Base-by-base conservation (phyloP, 2,113 vertebrate species). In the Hypomesus transpacificus region DNA sequence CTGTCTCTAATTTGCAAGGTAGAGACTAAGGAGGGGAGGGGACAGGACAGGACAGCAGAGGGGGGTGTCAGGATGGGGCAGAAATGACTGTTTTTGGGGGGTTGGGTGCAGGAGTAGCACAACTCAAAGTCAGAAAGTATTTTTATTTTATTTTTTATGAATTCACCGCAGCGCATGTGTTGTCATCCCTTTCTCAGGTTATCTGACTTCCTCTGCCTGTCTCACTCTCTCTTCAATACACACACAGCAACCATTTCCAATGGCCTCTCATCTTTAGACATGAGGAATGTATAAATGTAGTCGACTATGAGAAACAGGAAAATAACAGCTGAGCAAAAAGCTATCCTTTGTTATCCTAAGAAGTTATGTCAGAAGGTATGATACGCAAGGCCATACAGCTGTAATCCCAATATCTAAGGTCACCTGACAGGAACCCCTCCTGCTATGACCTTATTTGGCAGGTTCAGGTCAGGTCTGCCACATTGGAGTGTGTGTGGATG, bases 301-400 rank as follows among this genome's bases (percentile, higher is more conserved):
- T 66, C 68, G 7, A 46, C 4, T 24, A 61, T 22, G 59, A 61
- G 22, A 24, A 61, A 61, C 11, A 61, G 24, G 14, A 61, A 61
- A 56, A 26, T 34, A 68, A 68, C 28, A n/a, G 89, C 89, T 90
- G 92, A 92, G 91, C 88, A 94, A 92, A 92, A 93, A 91, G 92
- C 91, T 88, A 88, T 85, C 88, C 92, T 93, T 94, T 94, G 93
- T 94, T 94, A 94, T 93, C 91, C 92, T 91, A 92, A 94, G 91
- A n/a, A n/a, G n/a, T n/a, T n/a, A n/a, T n/a, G n/a, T 94, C 92
- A 92, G 91, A 94, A 93, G 92, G 92, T 93, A 93, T 92, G 92
- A 94, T 93, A 93, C 91, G 90, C 91, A 87, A 74, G 85, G 91
- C 92, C 93, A 94, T 93, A 93, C 94, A 94, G 91, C 91, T 91